Percentiles rank a stretch among this genome's conserved stretches.
Conservation (phyloP, 2,888 invertebrate genomes). For the Heteromurus nitidus region DNA sequence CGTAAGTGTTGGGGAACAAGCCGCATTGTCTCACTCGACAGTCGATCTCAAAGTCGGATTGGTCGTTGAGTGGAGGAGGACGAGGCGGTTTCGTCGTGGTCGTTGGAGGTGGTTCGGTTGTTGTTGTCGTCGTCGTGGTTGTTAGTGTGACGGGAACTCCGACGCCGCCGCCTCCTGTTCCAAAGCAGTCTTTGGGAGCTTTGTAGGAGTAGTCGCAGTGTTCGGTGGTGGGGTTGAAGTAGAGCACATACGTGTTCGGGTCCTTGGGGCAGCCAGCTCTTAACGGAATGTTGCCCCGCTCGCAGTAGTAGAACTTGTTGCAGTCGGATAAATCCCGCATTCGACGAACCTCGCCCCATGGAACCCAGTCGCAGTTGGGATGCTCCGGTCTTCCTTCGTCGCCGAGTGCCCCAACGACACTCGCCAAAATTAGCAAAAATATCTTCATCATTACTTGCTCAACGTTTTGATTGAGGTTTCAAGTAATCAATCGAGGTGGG, state of each 20-base stretch:
- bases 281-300: slow-evolving; percentile 2
- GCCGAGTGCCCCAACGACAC: too few relatives aligned
- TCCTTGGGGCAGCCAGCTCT: too few relatives aligned
- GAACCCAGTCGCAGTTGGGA: slow-evolving; percentile 34
- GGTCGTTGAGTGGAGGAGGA: slow-evolving; percentile 35
- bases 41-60: slow-evolving; percentile 72
- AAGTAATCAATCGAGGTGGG: too few relatives aligned
- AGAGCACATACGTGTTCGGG: background rate
- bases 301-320: slow-evolving; percentile 30
- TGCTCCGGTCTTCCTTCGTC: slow-evolving; percentile 21
- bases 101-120: background rate
- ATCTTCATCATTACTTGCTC: too few relatives aligned
- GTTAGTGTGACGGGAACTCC: background rate
- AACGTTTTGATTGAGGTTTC: too few relatives aligned
- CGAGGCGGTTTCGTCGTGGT: slow-evolving; percentile 27
- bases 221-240: slow-evolving; percentile 28
- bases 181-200: slow-evolving; percentile 30
- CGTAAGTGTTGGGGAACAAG: slow-evolving; percentile 63
- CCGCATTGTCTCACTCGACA: slow-evolving; percentile 57
- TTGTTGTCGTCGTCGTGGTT: background rate
- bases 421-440: too few relatives aligned
- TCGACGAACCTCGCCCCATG: background rate
- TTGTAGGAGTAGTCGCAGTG: slow-evolving; percentile 8
- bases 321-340: slow-evolving; percentile 39
- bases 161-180: background rate